Evolutionary conservation across 2,113 vertebrate genomes (phyloP).

Genomic region (Psophia crepitans): DNA sequence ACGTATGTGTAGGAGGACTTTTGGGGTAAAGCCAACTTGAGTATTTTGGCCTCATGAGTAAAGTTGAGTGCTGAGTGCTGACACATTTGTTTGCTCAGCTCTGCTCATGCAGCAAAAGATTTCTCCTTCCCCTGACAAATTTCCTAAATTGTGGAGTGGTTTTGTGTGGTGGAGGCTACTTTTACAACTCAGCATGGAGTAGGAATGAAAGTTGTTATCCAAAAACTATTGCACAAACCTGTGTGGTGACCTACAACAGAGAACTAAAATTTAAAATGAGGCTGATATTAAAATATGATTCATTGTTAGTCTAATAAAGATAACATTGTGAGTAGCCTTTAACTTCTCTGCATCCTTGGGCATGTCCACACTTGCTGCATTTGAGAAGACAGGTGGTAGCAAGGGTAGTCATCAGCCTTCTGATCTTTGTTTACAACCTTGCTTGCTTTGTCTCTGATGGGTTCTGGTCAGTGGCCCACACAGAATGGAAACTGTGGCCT

Average conservation of each 20-base stretch:
- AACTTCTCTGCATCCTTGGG: background rate
- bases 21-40: slow-evolving; percentile 25
- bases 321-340: background rate
- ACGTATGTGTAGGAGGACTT: slow-evolving; percentile 15
- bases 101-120: background rate
- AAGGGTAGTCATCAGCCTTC: background rate
- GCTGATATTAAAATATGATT: background rate
- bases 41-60: slow-evolving; percentile 35
- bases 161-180: background rate
- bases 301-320: background rate
- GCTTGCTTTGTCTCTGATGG: background rate
- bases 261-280: background rate
- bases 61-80: slow-evolving; percentile 34
- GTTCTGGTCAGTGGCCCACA: background rate
- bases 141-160: background rate
- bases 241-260: background rate
- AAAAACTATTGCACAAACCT: background rate
- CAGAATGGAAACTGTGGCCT: background rate
- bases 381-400: background rate
- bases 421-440: background rate
- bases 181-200: background rate
- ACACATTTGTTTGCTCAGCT: slow-evolving; percentile 33
- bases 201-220: background rate
- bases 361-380: background rate
- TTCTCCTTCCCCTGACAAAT: background rate